Percentiles rank a stretch among this genome's conserved stretches.
Conservation (phyloP, 2,113 vertebrate species). For the Psilopogon haemacephalus region DNA sequence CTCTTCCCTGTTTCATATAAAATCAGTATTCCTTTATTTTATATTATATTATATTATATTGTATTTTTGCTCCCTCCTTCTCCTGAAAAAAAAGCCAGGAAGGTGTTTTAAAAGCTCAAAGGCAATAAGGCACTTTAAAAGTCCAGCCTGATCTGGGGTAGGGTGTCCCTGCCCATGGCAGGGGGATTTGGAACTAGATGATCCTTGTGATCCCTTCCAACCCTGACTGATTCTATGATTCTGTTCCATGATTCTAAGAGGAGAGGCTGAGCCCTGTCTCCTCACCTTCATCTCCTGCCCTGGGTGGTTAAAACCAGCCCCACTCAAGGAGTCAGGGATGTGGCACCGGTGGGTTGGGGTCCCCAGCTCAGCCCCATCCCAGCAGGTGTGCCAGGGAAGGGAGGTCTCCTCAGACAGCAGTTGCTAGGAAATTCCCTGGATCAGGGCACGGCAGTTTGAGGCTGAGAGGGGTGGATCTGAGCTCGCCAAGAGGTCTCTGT, state of each 20-base stretch:
- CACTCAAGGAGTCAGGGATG: neutral
- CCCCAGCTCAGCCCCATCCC: neutral
- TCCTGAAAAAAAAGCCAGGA: neutral
- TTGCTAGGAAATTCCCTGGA: neutral
- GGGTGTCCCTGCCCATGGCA: no score
- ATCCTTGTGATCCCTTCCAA: no score
- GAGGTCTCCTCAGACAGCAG: neutral
- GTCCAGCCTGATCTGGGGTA: no score
- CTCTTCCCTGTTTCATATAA: slow-evolving; percentile 63
- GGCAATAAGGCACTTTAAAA: slow-evolving; percentile 68
- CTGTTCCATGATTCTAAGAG: no score
- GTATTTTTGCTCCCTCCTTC: neutral
- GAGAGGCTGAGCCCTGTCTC: neutral
- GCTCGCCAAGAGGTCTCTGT: neutral
- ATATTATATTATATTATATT: neutral
- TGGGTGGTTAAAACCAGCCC: neutral
- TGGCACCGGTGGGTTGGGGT: fast-evolving
- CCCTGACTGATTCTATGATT: no score
- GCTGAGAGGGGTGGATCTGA: fast-evolving
- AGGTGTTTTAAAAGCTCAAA: slow-evolving; percentile 18
- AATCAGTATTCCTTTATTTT: slow-evolving; percentile 20
- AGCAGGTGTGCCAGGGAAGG: neutral
- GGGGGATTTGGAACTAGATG: no score
- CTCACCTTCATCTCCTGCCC: neutral
- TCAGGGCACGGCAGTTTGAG: neutral